Percentiles rank a stretch among this genome's conserved stretches.
Conservation (phyloP, 1,140 invertebrate genomes). For the Cotesia vestalis region DNA sequence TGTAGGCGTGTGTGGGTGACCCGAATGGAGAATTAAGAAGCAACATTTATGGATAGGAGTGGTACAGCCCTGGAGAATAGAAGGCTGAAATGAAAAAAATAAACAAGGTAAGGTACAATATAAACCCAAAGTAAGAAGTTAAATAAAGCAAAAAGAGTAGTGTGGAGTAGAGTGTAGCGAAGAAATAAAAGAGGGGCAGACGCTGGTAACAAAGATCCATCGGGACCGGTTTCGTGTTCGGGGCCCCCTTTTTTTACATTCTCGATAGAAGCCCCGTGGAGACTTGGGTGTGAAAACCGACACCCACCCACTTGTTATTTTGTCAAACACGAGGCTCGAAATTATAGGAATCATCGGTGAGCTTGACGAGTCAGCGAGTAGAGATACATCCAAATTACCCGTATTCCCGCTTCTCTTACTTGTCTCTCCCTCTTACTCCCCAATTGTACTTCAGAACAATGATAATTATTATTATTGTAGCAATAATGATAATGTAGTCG, state of each 20-base stretch:
- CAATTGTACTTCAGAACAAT: too few relatives aligned
- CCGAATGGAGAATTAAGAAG: too few relatives aligned
- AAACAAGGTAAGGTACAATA: too few relatives aligned
- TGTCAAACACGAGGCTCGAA: slow-evolving; percentile 61
- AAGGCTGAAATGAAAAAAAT: too few relatives aligned
- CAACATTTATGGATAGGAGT: too few relatives aligned
- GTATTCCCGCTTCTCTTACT: too few relatives aligned
- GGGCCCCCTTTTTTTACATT: slow-evolving; percentile 49
- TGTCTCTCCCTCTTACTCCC: too few relatives aligned
- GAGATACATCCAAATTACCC: too few relatives aligned
- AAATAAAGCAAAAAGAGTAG: too few relatives aligned
- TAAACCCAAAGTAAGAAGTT: too few relatives aligned
- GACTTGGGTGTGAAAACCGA: slow-evolving; percentile 65
- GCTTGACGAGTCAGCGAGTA: neutral
- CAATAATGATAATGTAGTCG: neutral
- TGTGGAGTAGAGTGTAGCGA: neutral
- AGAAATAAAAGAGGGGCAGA: slow-evolving; percentile 27
- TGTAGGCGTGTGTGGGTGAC: neutral
- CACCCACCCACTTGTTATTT: slow-evolving; percentile 67
- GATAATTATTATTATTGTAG: neutral
- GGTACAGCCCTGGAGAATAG: too few relatives aligned
- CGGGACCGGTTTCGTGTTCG: slow-evolving; percentile 62
- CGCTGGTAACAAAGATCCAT: slow-evolving; percentile 59
- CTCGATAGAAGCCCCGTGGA: slow-evolving; percentile 56
- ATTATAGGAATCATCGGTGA: slow-evolving; percentile 59